Conservation (phyloP, 2,113 vertebrate species). For the Nematolebias whitei region DNA sequence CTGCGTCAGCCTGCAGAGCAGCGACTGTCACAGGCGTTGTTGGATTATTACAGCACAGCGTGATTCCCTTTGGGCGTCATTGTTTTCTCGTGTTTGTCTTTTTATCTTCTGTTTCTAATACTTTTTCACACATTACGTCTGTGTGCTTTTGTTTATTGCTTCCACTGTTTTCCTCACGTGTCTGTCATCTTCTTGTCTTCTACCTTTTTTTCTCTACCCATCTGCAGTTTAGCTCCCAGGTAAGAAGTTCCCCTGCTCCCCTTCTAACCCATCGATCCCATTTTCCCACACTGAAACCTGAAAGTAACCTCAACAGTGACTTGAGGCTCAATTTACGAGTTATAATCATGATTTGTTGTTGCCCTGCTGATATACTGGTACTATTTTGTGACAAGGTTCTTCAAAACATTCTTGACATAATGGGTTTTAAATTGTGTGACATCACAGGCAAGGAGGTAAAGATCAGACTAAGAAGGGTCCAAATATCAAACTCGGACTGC, state of each 20-base stretch:
- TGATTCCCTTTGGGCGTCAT: slow-evolving; percentile 34
- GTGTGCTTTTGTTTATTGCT: slow-evolving; percentile 55
- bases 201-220: slow-evolving; percentile 69
- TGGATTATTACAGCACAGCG: slow-evolving; percentile 34
- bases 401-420: slow-evolving; percentile 35
- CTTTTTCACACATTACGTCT: slow-evolving; percentile 47
- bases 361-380: slow-evolving; percentile 19
- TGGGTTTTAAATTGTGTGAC: slow-evolving; percentile 18
- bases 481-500: slow-evolving; percentile 92
- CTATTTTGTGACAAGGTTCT: slow-evolving; percentile 27
- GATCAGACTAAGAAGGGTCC: slow-evolving; percentile 93
- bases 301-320: slow-evolving; percentile 35
- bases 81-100: slow-evolving; percentile 12
- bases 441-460: slow-evolving; percentile 79
- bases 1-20: slow-evolving; percentile 54
- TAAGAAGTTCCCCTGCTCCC: slow-evolving; percentile 64
- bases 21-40: slow-evolving; percentile 38
- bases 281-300: slow-evolving; percentile 29
- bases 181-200: slow-evolving; percentile 47
- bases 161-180: slow-evolving; percentile 56
- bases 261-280: slow-evolving; percentile 3
- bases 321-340: slow-evolving; percentile 36
- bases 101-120: slow-evolving; percentile 54
- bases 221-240: slow-evolving; percentile 93
- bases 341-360: slow-evolving; percentile 26